Conservation (phyloP, 1,140 invertebrate species). For the Lerema accius region DNA sequence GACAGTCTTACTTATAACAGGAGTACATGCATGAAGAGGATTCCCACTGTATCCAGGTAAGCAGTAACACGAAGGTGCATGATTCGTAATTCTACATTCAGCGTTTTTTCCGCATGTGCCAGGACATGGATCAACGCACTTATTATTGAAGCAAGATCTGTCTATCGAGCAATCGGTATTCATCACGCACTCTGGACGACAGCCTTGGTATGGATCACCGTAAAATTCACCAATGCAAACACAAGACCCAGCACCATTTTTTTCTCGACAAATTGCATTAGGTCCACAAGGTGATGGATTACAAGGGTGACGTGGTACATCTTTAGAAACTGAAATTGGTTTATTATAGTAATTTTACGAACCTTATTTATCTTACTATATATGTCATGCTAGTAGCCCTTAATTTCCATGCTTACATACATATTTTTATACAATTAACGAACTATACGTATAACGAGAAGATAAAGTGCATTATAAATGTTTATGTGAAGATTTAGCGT, state of each 20-base stretch:
- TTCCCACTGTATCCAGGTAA: slow-evolving; percentile 89
- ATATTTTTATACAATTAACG: not conserved
- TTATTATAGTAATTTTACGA: slow-evolving; percentile 47
- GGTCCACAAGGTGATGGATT: too few relatives aligned
- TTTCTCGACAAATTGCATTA: too few relatives aligned
- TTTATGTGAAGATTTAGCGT: not conserved
- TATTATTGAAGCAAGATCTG: slow-evolving; percentile 91
- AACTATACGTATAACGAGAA: not conserved
- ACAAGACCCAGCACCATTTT: too few relatives aligned
- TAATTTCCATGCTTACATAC: not conserved
- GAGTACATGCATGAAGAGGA: slow-evolving; percentile 88
- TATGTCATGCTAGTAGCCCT: slow-evolving; percentile 7
- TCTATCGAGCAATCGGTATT: slow-evolving; percentile 89
- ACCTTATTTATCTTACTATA: slow-evolving; percentile 29
- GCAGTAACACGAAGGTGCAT: slow-evolving; percentile 91
- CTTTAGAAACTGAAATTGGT: slow-evolving; percentile 76
- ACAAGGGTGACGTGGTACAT: slow-evolving; percentile 84
- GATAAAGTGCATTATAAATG: not conserved
- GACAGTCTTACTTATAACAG: slow-evolving; percentile 85
- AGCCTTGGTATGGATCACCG: slow-evolving; percentile 92
- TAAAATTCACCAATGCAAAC: slow-evolving; percentile 90
- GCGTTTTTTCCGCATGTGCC: slow-evolving; percentile 92
- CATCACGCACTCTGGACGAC: slow-evolving; percentile 91
- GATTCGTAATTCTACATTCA: slow-evolving; percentile 91
- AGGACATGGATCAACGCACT: slow-evolving; percentile 91